phyloP scores from a whole-genome alignment of 2,113 vertebrate species.

The Mugil cephalus region DNA sequence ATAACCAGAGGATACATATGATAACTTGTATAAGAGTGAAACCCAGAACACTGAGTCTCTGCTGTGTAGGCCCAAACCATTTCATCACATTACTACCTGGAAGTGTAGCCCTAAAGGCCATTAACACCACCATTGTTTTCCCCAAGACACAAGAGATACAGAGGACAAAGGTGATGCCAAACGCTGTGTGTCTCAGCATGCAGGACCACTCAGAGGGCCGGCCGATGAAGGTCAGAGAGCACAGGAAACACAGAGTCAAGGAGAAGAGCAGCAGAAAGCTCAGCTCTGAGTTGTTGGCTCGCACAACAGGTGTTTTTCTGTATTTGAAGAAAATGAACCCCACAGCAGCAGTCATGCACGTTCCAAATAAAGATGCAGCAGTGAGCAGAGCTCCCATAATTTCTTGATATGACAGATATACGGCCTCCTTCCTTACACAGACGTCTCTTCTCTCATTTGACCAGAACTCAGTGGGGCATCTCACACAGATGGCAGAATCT shows the following conservation, averaged over 20 bases:
- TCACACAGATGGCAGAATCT: constrained; percentile 75
- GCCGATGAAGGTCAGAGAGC: too few species aligned
- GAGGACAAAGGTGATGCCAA: constrained; percentile 76
- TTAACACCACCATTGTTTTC: constrained; percentile 75
- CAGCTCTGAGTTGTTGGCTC: constrained; percentile 70
- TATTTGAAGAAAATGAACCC: constrained; percentile 70
- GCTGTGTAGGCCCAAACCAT: constrained; percentile 71
- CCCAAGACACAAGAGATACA: constrained; percentile 76
- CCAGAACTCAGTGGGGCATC: constrained; percentile 70
- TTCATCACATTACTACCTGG: constrained; percentile 70
- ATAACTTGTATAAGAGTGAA: constrained; percentile 70
- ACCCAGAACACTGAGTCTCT: constrained; percentile 66
- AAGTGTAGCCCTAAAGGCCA: constrained; percentile 72
- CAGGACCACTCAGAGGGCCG: too few species aligned
- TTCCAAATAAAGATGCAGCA: constrained; percentile 67
- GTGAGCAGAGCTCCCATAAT: constrained; percentile 76
- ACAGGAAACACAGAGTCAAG: too few species aligned
- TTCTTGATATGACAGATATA: constrained; percentile 65
- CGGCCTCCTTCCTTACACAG: constrained; percentile 63
- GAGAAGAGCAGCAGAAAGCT: constrained; percentile 73
- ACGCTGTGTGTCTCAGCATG: constrained; percentile 31
- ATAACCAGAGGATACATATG: constrained; percentile 73
- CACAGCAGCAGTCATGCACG: constrained; percentile 58
- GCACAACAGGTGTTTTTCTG: constrained; percentile 71
- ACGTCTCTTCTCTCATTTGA: constrained; percentile 57